A percentile compares a stretch with the other conserved stretches of the same genome.
Conservation (phyloP, 2,113 vertebrate genomes). For the Recurvirostra avosetta region DNA sequence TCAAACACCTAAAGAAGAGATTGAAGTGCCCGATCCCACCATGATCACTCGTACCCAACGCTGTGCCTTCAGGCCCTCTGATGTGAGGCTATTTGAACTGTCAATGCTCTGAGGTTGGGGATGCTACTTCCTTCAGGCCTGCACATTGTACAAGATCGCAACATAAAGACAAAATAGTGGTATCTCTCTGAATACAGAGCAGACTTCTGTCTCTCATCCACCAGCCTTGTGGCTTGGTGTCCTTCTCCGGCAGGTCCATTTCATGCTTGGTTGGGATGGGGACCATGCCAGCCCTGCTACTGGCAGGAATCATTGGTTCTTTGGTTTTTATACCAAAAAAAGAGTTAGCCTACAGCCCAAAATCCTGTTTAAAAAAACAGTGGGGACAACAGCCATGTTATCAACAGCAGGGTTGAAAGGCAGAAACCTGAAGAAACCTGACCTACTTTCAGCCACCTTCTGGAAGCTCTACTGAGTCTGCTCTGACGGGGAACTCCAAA, state of each 20-base stretch:
- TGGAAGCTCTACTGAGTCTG: neutral
- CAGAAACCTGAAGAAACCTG: neutral
- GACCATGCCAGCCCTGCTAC: neutral
- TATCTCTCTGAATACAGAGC: neutral
- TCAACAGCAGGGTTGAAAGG: neutral
- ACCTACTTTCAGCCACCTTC: neutral
- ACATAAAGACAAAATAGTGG: neutral
- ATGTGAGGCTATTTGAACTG: neutral
- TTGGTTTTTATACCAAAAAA: neutral
- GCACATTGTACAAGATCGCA: fast-evolving
- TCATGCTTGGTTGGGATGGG: neutral
- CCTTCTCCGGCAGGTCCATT: neutral
- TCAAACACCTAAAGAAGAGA: neutral
- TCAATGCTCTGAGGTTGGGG: neutral
- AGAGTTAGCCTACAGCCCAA: neutral
- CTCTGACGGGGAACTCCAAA: neutral
- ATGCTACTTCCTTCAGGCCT: neutral
- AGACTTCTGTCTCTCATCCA: neutral
- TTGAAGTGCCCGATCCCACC: neutral
- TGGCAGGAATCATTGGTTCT: neutral
- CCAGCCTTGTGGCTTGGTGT: neutral
- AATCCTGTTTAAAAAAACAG: neutral
- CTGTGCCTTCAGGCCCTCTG: neutral
- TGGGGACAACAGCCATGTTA: neutral
- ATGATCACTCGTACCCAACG: neutral